phyloP scores from a whole-genome alignment of 2,888 invertebrate genomes.

The Margaritifera margaritifera region DNA sequence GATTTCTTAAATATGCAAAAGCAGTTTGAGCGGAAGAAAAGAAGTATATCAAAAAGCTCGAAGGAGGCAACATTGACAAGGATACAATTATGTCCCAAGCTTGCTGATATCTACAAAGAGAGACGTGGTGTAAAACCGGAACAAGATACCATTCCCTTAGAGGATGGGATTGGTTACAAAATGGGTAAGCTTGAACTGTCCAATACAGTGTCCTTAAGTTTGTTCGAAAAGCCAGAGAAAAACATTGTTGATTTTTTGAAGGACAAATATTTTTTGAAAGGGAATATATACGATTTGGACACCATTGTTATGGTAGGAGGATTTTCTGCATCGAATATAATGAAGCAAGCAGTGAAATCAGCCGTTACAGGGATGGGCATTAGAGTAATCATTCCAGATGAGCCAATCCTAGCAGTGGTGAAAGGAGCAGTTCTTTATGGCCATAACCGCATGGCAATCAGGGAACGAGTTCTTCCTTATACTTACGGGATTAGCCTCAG shows the following conservation, averaged over 20 bases:
- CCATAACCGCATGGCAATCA: slow-evolving; percentile 2
- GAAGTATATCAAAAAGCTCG: too few species aligned
- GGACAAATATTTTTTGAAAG: background rate
- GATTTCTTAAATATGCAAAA: too few species aligned
- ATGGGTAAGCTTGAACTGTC: too few species aligned
- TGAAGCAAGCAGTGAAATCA: background rate
- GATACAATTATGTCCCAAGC: too few species aligned
- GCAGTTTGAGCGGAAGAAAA: too few species aligned
- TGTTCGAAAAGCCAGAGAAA: background rate
- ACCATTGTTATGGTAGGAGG: slow-evolving; percentile 7
- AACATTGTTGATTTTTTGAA: background rate
- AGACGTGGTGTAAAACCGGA: too few species aligned
- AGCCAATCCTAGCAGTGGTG: slow-evolving; percentile 5
- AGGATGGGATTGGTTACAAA: too few species aligned
- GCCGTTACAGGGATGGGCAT: background rate
- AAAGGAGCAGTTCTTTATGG: slow-evolving; percentile 9
- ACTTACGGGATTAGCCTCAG: slow-evolving; percentile 3
- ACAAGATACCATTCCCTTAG: too few species aligned
- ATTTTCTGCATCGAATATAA: slow-evolving; percentile 7
- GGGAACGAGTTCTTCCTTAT: slow-evolving; percentile 2
- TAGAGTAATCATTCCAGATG: slow-evolving; percentile 1
- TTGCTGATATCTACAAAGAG: too few species aligned
- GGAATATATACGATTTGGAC: background rate
- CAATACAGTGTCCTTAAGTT: too few species aligned
- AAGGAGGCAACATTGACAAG: too few species aligned